phyloP scores from a whole-genome alignment of 2,797 vertebrate species.

The Octomys mimax region DNA sequence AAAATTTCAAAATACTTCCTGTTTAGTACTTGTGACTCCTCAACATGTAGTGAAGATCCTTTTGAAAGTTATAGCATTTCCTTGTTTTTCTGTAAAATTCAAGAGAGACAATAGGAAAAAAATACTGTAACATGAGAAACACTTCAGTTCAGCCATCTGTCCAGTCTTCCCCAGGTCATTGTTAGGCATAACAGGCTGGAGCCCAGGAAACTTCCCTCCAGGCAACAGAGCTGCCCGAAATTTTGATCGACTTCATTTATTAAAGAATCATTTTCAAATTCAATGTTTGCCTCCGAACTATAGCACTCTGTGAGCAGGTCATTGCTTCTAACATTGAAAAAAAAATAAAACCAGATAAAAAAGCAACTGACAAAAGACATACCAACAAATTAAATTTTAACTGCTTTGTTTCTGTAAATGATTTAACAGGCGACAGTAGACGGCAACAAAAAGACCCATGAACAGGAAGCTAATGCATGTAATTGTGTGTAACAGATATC shows the following conservation, averaged over 20 bases:
- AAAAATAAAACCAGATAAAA: background rate
- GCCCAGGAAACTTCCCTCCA: conserved; percentile 57
- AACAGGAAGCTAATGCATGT: background rate
- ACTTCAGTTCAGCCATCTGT: conserved; percentile 63
- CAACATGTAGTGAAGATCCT: background rate
- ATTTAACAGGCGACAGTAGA: background rate
- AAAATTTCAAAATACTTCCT: conserved; percentile 9
- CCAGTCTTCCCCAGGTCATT: conserved; percentile 41
- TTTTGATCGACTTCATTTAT: conserved; percentile 38
- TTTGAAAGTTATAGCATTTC: background rate
- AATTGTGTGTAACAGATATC: background rate
- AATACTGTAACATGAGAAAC: conserved; percentile 68
- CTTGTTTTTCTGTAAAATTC: conserved; percentile 12
- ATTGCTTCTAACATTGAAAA: conserved; percentile 8
- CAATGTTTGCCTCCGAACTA: conserved; percentile 6
- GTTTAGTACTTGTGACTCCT: background rate
- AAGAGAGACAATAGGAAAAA: conserved; percentile 66
- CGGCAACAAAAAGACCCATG: background rate
- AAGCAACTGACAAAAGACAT: background rate
- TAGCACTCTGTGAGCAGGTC: background rate
- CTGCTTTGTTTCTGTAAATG: background rate
- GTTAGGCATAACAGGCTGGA: conserved; percentile 48
- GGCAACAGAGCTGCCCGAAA: conserved; percentile 37
- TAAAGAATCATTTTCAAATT: conserved; percentile 59
- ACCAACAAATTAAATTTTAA: background rate